Conservation (phyloP, 2,113 vertebrate species). For the Brienomyrus brachyistius region DNA sequence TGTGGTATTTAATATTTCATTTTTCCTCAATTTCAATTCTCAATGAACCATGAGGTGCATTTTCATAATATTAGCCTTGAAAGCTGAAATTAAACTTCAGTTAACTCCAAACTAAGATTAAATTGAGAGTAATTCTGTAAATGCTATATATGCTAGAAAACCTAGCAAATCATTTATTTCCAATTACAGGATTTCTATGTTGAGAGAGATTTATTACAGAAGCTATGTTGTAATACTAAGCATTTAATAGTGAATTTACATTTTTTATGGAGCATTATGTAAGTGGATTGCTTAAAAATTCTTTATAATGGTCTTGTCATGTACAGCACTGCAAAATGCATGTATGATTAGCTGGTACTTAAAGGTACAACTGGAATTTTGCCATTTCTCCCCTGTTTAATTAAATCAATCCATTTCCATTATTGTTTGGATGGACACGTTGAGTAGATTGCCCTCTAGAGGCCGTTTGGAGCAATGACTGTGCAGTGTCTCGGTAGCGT, state of each 20-base stretch:
- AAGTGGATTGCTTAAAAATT: background rate
- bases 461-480: background rate
- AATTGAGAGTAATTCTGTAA: background rate
- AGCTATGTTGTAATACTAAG: background rate
- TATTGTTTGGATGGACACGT: background rate
- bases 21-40: slow-evolving; percentile 28
- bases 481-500: background rate
- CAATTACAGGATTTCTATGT: background rate
- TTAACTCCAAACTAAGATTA: background rate
- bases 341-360: background rate
- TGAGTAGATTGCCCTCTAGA: background rate
- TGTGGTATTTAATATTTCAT: slow-evolving; percentile 30
- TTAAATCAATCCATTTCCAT: background rate
- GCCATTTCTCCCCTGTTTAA: background rate
- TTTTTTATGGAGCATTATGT: background rate
- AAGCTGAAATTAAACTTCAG: slow-evolving; percentile 13
- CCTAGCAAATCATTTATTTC: background rate
- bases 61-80: slow-evolving; percentile 17
- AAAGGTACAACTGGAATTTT: background rate
- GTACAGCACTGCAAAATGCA: background rate
- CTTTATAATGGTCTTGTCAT: background rate
- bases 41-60: slow-evolving; percentile 24
- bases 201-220: background rate
- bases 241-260: background rate
- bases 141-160: background rate